These are phyloP conservation scores for Crocidura indochinensis DNA, from an alignment of 2,797 vertebrate species.

Conservation along the genomic window DNA sequence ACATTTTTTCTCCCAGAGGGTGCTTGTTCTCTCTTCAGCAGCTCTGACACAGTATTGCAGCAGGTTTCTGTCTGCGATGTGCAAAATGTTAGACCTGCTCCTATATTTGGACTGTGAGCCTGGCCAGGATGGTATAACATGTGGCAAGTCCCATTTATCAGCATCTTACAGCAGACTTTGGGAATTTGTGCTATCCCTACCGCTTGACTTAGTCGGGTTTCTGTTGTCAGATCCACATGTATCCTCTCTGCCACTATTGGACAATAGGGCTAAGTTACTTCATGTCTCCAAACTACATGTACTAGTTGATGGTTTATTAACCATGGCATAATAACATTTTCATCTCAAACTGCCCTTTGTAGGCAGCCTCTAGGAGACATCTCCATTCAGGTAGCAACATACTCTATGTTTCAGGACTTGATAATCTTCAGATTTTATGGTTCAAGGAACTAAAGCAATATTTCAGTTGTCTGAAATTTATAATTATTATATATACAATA, in stretches of 20 bases:
- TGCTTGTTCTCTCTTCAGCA: background rate
- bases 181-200: background rate
- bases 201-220: background rate
- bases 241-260: background rate
- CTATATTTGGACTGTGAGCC: background rate
- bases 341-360: background rate
- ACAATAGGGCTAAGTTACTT: background rate
- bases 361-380: background rate
- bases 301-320: background rate
- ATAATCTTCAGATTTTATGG: background rate
- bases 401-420: background rate
- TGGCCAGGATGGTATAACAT: background rate
- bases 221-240: background rate
- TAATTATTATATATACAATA: no score
- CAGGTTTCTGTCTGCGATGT: background rate
- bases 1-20: background rate
- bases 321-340: background rate
- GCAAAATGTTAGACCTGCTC: background rate
- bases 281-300: background rate
- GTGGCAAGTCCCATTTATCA: background rate
- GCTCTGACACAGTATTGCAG: background rate
- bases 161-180: background rate
- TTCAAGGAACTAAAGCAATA: background rate
- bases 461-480: conserved; percentile 22
- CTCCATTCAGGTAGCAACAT: background rate